A percentile compares a stretch with the other conserved stretches of the same genome.
Conservation (phyloP, 2,113 vertebrate species). For the Oreochromis aureus region DNA sequence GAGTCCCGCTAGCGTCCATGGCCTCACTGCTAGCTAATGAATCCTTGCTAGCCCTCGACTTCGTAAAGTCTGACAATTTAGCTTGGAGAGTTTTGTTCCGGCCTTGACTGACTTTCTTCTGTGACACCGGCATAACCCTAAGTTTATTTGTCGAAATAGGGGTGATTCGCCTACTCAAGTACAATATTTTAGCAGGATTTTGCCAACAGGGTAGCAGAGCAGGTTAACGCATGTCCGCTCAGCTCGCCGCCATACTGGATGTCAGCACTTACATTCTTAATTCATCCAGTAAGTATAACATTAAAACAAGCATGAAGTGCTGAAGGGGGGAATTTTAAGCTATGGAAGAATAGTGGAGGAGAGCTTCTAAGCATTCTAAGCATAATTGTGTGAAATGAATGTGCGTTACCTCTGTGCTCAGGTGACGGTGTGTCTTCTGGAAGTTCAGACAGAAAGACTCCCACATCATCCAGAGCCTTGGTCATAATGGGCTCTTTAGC, state of each 20-base stretch:
- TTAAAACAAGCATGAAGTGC: neutral
- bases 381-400: neutral
- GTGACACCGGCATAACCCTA: neutral
- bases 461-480: constrained; percentile 60
- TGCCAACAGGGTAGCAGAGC: neutral
- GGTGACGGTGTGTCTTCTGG: constrained; percentile 52
- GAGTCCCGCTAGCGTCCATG: neutral
- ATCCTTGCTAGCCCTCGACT: neutral
- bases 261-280: neutral
- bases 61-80: rapidly evolving
- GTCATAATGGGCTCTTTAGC: constrained; percentile 66
- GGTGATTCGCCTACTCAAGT: neutral
- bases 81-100: neutral
- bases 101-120: neutral
- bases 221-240: neutral
- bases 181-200: neutral
- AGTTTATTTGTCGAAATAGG: neutral
- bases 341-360: neutral
- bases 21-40: neutral
- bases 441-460: constrained; percentile 63
- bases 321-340: neutral
- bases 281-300: neutral
- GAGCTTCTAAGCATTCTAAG: neutral
- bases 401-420: constrained; percentile 60
- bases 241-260: neutral